These are phyloP conservation scores for Taenioides sp. DNA, from an alignment of 2,797 vertebrate genomes.

Conservation along the genomic window DNA sequence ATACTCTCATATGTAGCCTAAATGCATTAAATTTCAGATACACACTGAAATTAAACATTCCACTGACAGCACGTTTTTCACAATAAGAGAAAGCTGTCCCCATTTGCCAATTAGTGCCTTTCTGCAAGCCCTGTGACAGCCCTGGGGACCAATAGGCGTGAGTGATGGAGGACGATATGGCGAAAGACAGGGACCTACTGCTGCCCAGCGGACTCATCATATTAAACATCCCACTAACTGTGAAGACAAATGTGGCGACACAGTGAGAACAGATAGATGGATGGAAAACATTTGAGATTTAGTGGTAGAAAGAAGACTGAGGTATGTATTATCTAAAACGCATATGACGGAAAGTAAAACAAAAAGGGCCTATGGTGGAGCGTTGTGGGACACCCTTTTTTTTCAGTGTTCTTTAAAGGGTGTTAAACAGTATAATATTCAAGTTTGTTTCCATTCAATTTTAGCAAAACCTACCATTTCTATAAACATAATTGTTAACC, in stretches of 20 bases:
- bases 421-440: background rate
- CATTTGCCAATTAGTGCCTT: constrained; percentile 41
- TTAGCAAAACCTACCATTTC: too few relatives aligned
- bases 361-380: background rate
- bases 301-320: background rate
- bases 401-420: background rate
- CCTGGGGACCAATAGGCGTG: constrained; percentile 55
- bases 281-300: constrained; percentile 12
- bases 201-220: constrained; percentile 45
- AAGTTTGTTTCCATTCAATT: background rate
- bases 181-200: constrained; percentile 33
- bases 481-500: too few relatives aligned
- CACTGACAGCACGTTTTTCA: constrained; percentile 47
- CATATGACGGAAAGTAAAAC: background rate
- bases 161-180: constrained; percentile 45
- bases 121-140: constrained; percentile 42
- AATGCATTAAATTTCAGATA: constrained; percentile 26
- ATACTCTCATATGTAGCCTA: constrained; percentile 24
- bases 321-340: background rate
- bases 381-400: background rate
- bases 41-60: constrained; percentile 20
- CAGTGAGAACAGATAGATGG: constrained; percentile 16
- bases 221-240: constrained; percentile 38
- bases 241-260: constrained; percentile 33
- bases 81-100: constrained; percentile 32